Percentiles rank a stretch among this genome's conserved stretches.
Conservation (phyloP, 1,140 invertebrate genomes). For the Drosophila fuyamai region DNA sequence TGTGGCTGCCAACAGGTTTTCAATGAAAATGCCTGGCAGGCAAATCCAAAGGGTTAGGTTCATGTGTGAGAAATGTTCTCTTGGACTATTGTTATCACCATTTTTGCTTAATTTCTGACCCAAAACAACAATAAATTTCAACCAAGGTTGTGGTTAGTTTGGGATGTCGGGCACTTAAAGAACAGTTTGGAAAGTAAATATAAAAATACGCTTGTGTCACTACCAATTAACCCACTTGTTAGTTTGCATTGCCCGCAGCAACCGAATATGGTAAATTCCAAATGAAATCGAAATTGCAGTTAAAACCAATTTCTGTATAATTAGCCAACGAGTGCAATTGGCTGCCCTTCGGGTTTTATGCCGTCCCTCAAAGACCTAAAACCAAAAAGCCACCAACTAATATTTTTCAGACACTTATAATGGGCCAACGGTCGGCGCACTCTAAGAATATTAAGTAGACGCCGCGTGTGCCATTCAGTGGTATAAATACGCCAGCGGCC, state of each 20-base stretch:
- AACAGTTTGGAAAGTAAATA: neutral
- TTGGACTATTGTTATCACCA: constrained; percentile 43
- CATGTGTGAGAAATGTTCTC: constrained; percentile 10
- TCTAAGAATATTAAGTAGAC: constrained; percentile 59
- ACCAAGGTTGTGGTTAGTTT: neutral
- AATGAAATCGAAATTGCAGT: constrained; percentile 34
- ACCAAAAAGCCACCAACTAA: constrained; percentile 29
- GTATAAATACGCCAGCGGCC: constrained; percentile 65
- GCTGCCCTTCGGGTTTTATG: constrained; percentile 73
- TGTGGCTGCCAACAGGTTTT: constrained; percentile 33
- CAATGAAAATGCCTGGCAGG: constrained; percentile 7
- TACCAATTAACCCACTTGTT: constrained; percentile 20
- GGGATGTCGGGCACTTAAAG: neutral
- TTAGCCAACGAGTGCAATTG: constrained; percentile 43
- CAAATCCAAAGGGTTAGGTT: constrained; percentile 14
- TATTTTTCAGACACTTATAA: constrained; percentile 65
- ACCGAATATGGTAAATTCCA: constrained; percentile 22
- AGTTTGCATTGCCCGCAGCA: neutral
- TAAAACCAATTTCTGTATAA: constrained; percentile 44
- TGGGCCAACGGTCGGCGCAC: constrained; percentile 38
- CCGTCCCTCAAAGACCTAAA: constrained; percentile 62
- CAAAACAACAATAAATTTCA: constrained; percentile 1
- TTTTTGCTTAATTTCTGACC: constrained; percentile 21
- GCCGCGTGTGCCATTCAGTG: neutral
- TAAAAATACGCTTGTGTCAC: neutral